Evolutionary conservation across 92 coral and sea anemone species (phyloP).

Genomic region (Parazoanthus swiftii): DNA sequence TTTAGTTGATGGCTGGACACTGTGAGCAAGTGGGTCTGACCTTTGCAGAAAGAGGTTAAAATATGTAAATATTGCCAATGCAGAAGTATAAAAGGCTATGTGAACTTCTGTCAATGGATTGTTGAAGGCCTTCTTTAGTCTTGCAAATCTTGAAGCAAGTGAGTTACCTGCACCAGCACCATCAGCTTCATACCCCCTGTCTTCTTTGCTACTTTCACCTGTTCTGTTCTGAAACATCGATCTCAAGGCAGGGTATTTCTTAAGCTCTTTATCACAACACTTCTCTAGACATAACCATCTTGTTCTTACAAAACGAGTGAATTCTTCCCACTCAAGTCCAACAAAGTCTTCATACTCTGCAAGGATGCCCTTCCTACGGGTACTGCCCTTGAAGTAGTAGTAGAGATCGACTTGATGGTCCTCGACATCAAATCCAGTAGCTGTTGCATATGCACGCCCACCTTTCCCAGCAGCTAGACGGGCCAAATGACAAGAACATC

Average conservation of each 20-base stretch:
- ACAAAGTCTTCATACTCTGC: slow-evolving; percentile 40
- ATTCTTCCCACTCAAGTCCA: slow-evolving; percentile 48
- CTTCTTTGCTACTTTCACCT: slow-evolving; percentile 31
- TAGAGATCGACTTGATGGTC: slow-evolving; percentile 49
- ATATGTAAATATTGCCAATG: slow-evolving; percentile 42
- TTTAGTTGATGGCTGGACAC: slow-evolving; percentile 28
- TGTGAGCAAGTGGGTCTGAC: slow-evolving; percentile 49
- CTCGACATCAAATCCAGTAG: slow-evolving; percentile 47
- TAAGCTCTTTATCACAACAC: slow-evolving; percentile 53
- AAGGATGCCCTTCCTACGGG: slow-evolving; percentile 47
- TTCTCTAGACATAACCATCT: slow-evolving; percentile 39
- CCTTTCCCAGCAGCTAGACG: slow-evolving; percentile 48
- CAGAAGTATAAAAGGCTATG: slow-evolving; percentile 38
- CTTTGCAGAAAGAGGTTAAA: slow-evolving; percentile 48
- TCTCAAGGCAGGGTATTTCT: slow-evolving; percentile 40
- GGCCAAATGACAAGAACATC: slow-evolving; percentile 47
- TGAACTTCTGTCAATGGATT: slow-evolving; percentile 51
- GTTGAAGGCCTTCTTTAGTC: slow-evolving; percentile 27
- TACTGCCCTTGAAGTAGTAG: slow-evolving; percentile 42
- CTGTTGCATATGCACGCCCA: slow-evolving; percentile 39
- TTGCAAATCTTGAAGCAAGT: slow-evolving; percentile 32
- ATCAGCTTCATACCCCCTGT: slow-evolving; percentile 26
- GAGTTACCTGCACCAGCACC: slow-evolving; percentile 37
- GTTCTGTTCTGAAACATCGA: slow-evolving; percentile 44
- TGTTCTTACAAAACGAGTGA: slow-evolving; percentile 31